Evolutionary conservation across 2,113 vertebrate genomes (phyloP), one percentile per base, ranked within the genome.

Genomic region (Osmerus mordax): DNA sequence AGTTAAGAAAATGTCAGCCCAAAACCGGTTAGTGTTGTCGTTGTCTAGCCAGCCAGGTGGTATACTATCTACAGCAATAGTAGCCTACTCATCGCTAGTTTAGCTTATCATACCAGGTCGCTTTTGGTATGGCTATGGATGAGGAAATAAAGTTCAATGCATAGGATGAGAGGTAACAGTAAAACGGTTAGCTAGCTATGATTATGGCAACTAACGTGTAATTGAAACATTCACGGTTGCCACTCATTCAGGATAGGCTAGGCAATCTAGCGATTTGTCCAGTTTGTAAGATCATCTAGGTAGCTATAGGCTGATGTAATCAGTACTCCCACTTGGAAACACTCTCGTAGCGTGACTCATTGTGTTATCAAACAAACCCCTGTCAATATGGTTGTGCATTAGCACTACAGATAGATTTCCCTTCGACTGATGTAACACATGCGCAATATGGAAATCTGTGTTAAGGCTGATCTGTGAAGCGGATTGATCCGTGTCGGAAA

Each of bases 351-450:
- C 15, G 23, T 11, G 7, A 14, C 0, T 25, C 41, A 36, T 8
- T 52, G 6, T 61, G 36, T n/a, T 74, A 64, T 75, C 15, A 71
- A 66, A 71, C 29, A 69, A 68, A 62, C 32, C 36, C 19, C 7
- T 23, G 53, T 8, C 41, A 47, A 12, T 51, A 72, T 53, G 53
- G 23, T 15, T 61, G 0, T 32, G 47, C 29, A 36, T 9, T 19
- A 1, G 12, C 3, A 7, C 69, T 41, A 29, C 32, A 16, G 8
- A 4, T 21, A 18, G n/a, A 2, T 16, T n/a, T 41, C 32, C 9
- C 6, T 19, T 65, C 15, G 9, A 11, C 56, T 65, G 59, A 69
- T 65, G 58, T 69, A 75, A 74, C 9, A 58, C 56, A 67, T 25
- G 15, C 18, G 11, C 74, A 63, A 13, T 4, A 18, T 60, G 11